Evolutionary conservation across 2,888 invertebrate genomes (phyloP), one percentile per base, ranked within the genome.

Genomic region (Hartigia nigra): DNA sequence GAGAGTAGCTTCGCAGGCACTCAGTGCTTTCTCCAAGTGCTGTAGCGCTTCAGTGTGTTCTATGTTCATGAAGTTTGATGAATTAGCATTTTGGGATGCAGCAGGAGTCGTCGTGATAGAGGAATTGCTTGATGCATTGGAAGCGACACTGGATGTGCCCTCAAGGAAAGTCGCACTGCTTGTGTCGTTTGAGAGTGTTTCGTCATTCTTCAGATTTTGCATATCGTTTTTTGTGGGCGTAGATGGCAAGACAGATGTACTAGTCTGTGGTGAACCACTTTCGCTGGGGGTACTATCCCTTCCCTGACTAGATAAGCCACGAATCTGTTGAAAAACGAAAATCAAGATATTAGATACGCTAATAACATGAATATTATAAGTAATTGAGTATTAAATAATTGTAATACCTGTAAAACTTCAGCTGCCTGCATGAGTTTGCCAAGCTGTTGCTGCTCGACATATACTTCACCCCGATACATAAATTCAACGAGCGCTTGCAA

Each of bases 391-490:
- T 4, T 34, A 31, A 77, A 34, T 74, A 39, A 75, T 39, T 34
- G 31, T 31, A 31, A 77, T 87, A 91, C 91, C 89, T 91, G 91
- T 76, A 91, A 83, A 81, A 89, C 91, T 82, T 91, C 90, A 1
- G 91, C 91, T 36, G 91, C 91, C 78, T 90, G 90, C 91, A 91
- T 91, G 31, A 91, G 86, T 69, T 89, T 91, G 74, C 87, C 87
- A 4, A 91, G 87, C 79, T 91, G 91, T 76, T 91, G 91, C 80
- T 91, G 88, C 76, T 91, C 91, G 37, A 91, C 91, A 79, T 91
- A 91, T 12, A 91, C 91, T 82, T 91, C 91, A 4, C 91, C 91
- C 11, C 91, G 89, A 81, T 91, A 91, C 91, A 91, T 91, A 78
- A 91, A 91, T 72, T 91, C 91, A 12, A 91, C 91, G 76, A 91